Percentiles rank a stretch among this genome's conserved stretches.
Evolutionary conservation across 1,140 invertebrate genomes (phyloP).

Genomic region (Phenacoccus solenopsis): DNA sequence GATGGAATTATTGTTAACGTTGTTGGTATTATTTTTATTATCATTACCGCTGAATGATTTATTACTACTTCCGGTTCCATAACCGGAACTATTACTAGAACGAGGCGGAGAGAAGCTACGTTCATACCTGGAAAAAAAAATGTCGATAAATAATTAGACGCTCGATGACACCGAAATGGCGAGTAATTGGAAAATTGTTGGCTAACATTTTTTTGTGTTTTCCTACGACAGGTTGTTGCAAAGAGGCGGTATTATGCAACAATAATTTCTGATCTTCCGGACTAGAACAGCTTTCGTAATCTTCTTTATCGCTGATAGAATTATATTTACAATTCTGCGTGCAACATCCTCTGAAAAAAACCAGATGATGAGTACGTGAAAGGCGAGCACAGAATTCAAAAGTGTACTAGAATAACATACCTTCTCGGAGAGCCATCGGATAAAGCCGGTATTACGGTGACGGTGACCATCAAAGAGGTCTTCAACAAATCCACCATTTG

Average conservation of each 20-base stretch:
- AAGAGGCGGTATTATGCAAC: slow-evolving; percentile 30
- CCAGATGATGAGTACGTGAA: no score
- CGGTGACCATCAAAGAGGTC: slow-evolving; percentile 71
- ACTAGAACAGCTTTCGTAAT: slow-evolving; percentile 54
- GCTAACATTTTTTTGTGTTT: slow-evolving; percentile 41
- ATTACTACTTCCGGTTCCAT: slow-evolving; percentile 65
- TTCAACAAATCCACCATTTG: slow-evolving; percentile 88
- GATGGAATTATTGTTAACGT: background rate
- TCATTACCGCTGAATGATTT: slow-evolving; percentile 46
- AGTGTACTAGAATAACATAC: slow-evolving; percentile 30
- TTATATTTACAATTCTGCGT: slow-evolving; percentile 54
- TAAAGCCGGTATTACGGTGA: slow-evolving; percentile 67
- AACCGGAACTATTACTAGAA: slow-evolving; percentile 68
- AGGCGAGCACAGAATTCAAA: no score
- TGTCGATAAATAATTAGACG: background rate
- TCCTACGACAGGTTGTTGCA: slow-evolving; percentile 40
- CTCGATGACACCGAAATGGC: background rate
- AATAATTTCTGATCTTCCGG: slow-evolving; percentile 31
- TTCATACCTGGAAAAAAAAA: slow-evolving; percentile 45
- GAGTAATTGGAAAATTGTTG: background rate
- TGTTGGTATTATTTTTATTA: slow-evolving; percentile 33
- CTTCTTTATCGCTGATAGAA: slow-evolving; percentile 47
- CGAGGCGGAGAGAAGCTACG: slow-evolving; percentile 66
- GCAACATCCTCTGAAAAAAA: slow-evolving; percentile 46
- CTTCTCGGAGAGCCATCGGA: slow-evolving; percentile 51